Base-by-base conservation (phyloP, 2,797 vertebrate species). In the Acipenser oxyrinchus region DNA sequence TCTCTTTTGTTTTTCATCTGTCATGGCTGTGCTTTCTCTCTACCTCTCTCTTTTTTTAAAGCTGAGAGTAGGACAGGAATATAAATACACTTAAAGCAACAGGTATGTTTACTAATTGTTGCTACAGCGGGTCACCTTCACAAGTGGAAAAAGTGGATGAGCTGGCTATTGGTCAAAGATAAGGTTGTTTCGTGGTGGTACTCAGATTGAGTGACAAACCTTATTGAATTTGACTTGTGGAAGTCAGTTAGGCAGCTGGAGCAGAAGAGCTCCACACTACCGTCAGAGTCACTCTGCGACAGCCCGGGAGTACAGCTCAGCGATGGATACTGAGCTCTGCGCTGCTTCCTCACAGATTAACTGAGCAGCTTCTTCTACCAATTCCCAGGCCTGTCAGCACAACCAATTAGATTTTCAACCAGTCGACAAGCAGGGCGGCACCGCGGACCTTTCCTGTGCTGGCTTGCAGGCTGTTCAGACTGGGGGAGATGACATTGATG, bases 381-480 rank as follows among this genome's bases (percentile, higher is more conserved):
- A 87, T 86, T 88, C 84, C 86, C 79, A 86, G 84, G 83, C 83
- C 86, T 89, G 84, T 90, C 85, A 90, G 85, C 87, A 86, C 84
- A 89, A 88, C 90, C 90, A 91, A 86, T 90, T 91, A 89, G 89
- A 88, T 90, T 88, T 85, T 87, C 87, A 90, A 89, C 87, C 87
- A 82, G 86, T 81, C 90, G 89, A 89, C 89, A 90, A 87, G 90
- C 87, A 89, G 87, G 88, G 86, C 89, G 88, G 90, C 87, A 88
- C 87, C 88, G 87, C 85, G 81, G 84, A 83, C 86, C 87, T 86
- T 88, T 87, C 88, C 83, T 87, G 86, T 86, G 87, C 89, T 85
- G 88, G 86, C 84, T 90, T 87, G 86, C 86, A 88, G 86, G 82
- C 82, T 89, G 89, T 90, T 88, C 88, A 87, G 87, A 79, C 88